A percentile compares a stretch with the other conserved stretches of the same genome.
These are phyloP conservation scores for Himalopsyche phryganea DNA, from an alignment of 1,140 invertebrate species.

Conservation along the genomic window DNA sequence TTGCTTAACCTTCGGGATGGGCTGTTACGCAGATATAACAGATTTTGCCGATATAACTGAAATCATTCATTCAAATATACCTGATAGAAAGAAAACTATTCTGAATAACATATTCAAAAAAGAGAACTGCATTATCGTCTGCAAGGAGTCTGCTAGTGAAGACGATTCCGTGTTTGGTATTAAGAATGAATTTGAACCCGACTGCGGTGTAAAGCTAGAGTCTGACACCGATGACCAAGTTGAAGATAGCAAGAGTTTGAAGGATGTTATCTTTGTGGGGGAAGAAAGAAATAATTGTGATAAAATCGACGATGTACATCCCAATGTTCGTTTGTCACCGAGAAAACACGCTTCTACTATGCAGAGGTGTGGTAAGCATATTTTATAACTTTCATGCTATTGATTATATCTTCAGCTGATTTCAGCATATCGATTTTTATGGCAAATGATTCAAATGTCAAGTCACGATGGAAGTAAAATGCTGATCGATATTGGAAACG, in stretches of 20 bases:
- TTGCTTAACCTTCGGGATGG: slow-evolving; percentile 13
- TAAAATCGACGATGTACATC: not conserved
- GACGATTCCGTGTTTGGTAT: not conserved
- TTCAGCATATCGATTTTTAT: no score
- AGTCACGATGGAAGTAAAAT: no score
- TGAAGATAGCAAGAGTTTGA: not conserved
- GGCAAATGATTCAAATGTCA: no score
- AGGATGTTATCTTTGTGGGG: no score
- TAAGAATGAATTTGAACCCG: not conserved
- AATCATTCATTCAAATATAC: slow-evolving; percentile 20
- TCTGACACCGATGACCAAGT: not conserved
- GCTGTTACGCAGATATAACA: slow-evolving; percentile 14
- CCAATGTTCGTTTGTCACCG: slow-evolving; percentile 28
- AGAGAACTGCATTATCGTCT: slow-evolving; percentile 3
- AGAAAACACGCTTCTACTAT: slow-evolving; percentile 31
- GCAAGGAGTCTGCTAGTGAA: no score
- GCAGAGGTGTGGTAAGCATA: slow-evolving; percentile 30
- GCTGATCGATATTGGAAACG: no score
- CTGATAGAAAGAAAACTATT: slow-evolving; percentile 26
- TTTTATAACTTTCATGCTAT: no score
- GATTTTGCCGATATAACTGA: slow-evolving; percentile 24
- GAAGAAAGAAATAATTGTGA: not conserved
- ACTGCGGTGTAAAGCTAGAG: not conserved
- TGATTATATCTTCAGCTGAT: no score
- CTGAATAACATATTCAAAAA: slow-evolving; percentile 30